phyloP scores from a whole-genome alignment of 2,113 vertebrate species.

The Strigops habroptila region DNA sequence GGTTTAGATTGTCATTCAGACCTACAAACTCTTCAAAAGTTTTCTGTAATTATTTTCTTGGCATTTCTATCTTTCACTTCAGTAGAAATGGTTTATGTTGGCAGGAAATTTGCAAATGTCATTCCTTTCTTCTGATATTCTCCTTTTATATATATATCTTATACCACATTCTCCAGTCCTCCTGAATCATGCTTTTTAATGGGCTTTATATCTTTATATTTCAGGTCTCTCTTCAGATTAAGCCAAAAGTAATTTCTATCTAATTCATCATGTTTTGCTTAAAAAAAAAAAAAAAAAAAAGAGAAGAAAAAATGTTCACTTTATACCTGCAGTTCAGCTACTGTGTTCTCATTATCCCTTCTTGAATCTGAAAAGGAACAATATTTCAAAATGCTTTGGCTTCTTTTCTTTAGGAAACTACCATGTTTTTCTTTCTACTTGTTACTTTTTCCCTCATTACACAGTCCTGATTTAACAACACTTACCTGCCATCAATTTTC shows the following conservation, averaged over 20 bases:
- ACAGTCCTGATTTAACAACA: constrained; percentile 5
- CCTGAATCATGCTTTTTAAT: background rate
- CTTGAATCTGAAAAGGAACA: constrained; percentile 16
- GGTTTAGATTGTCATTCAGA: constrained; percentile 1
- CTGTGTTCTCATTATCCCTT: background rate
- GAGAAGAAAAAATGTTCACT: background rate
- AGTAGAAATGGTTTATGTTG: constrained; percentile 13
- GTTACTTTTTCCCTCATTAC: background rate
- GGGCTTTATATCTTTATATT: background rate
- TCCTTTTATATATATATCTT: background rate
- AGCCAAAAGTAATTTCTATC: background rate
- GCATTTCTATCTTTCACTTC: constrained; percentile 33
- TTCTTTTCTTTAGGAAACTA: constrained; percentile 35
- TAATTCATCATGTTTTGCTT: background rate
- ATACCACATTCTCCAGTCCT: background rate
- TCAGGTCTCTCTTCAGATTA: background rate
- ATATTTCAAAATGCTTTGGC: constrained; percentile 15
- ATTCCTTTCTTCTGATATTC: constrained; percentile 9
- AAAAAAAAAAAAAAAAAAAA: background rate
- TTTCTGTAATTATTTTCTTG: constrained; percentile 42
- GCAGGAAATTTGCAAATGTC: constrained; percentile 49
- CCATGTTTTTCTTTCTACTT: background rate
- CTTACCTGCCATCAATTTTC: constrained; percentile 13
- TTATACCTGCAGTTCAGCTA: background rate
- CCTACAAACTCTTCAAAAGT: background rate